These are phyloP conservation scores for Glaucidium brasilianum DNA, from an alignment of 2,113 vertebrate species.

Conservation along the genomic window DNA sequence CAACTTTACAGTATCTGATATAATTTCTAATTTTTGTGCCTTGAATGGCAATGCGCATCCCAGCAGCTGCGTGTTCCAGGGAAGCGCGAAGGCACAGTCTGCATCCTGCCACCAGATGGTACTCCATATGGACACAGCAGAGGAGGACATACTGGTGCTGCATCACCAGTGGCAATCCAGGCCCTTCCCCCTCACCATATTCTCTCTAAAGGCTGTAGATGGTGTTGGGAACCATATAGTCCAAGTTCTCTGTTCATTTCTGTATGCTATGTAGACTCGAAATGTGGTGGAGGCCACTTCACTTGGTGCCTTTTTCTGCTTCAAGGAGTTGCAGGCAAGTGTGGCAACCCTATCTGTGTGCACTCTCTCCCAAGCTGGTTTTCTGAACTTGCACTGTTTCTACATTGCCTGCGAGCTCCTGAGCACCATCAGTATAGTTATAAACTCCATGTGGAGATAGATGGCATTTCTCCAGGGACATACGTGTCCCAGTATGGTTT, in stretches of 20 bases:
- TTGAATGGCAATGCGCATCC: not conserved
- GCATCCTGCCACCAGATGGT: constrained; percentile 60
- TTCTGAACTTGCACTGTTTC: not conserved
- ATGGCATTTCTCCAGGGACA: constrained; percentile 8
- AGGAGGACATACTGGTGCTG: constrained; percentile 59
- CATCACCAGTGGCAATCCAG: constrained; percentile 52
- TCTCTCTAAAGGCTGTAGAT: not conserved
- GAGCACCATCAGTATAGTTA: not conserved
- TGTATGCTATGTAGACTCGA: not conserved
- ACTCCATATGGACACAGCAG: constrained; percentile 61
- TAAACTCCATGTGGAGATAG: not conserved
- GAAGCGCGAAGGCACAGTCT: constrained; percentile 46
- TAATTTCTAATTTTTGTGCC: constrained; percentile 44
- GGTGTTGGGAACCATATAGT: not conserved
- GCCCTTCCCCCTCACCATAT: not conserved
- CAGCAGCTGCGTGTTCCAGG: constrained; percentile 36
- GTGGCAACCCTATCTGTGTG: not conserved
- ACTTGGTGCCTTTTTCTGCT: not conserved
- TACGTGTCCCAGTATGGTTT: not conserved
- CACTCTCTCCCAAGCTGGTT: not conserved
- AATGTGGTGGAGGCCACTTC: not conserved
- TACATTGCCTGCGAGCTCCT: not conserved
- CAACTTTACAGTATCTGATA: constrained; percentile 7
- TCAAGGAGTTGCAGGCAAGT: not conserved
- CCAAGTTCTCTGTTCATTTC: not conserved